phyloP scores from a whole-genome alignment of 35 echinoderm and acorn worm genomes.

The Heliocidaris tuberculata region DNA sequence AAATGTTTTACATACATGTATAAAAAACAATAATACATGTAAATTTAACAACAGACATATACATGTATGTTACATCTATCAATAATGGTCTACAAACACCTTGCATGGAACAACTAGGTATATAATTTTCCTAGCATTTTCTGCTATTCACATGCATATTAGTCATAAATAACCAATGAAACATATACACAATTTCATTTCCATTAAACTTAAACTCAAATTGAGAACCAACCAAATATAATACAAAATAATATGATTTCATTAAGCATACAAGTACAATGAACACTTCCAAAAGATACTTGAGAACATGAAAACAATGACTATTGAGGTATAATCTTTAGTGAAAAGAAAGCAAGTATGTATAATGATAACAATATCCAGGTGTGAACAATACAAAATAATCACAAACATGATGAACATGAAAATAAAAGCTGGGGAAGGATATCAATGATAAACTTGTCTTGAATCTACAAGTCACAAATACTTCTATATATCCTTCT shows the following conservation, averaged over 20 bases:
- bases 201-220: neutral
- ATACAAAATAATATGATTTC: neutral
- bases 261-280: neutral
- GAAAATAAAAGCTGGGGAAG: neutral
- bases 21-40: neutral
- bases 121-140: neutral
- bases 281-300: neutral
- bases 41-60: neutral
- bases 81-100: neutral
- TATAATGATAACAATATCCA: neutral
- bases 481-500: neutral
- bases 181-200: neutral
- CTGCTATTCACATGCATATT: neutral
- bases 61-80: neutral
- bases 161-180: neutral
- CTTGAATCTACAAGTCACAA: no score
- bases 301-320: neutral
- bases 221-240: neutral
- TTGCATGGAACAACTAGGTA: neutral
- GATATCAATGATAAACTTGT: no score
- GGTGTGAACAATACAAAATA: neutral
- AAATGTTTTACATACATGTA: neutral
- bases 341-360: neutral
- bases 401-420: constrained; percentile 3
- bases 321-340: neutral